phyloP scores from a whole-genome alignment of 2,888 invertebrate genomes.

The Caradrina clavipalpis region DNA sequence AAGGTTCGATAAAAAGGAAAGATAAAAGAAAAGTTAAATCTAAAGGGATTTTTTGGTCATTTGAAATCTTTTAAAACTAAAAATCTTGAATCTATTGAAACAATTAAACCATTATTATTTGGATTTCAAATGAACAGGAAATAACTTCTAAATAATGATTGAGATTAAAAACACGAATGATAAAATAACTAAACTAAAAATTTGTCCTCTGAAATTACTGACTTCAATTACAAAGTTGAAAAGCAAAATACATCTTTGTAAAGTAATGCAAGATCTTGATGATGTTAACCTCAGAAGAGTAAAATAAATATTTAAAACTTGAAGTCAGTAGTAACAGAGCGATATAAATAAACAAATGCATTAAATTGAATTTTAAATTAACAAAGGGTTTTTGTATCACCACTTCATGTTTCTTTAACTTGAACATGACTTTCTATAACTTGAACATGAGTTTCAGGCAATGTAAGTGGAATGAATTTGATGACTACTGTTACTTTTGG shows the following conservation, averaged over 20 bases:
- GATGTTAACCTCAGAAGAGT: background rate
- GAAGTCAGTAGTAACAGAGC: slow-evolving; percentile 72
- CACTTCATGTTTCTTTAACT: slow-evolving; percentile 85
- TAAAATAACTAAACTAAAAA: slow-evolving; percentile 80
- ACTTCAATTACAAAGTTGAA: slow-evolving; percentile 65
- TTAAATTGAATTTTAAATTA: slow-evolving; percentile 86
- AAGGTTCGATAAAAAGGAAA: slow-evolving; percentile 92
- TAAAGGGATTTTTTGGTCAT: slow-evolving; percentile 72
- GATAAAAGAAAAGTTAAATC: slow-evolving; percentile 78
- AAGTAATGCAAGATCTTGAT: background rate
- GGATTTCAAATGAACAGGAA: slow-evolving; percentile 75
- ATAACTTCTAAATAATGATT: slow-evolving; percentile 84
- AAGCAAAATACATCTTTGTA: background rate
- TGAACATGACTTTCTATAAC: slow-evolving; percentile 83
- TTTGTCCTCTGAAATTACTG: slow-evolving; percentile 73
- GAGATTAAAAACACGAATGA: slow-evolving; percentile 80
- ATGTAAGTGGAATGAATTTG: slow-evolving; percentile 90
- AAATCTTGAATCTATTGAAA: background rate
- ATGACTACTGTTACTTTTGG: slow-evolving; percentile 79
- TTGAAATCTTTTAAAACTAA: slow-evolving; percentile 67
- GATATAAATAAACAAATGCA: slow-evolving; percentile 85
- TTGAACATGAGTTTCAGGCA: slow-evolving; percentile 86
- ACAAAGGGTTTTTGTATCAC: slow-evolving; percentile 87
- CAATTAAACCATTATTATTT: background rate
- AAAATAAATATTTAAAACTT: slow-evolving; percentile 26